Base-by-base conservation (phyloP, 1,140 invertebrate genomes). In the Drosophila ficusphila region DNA sequence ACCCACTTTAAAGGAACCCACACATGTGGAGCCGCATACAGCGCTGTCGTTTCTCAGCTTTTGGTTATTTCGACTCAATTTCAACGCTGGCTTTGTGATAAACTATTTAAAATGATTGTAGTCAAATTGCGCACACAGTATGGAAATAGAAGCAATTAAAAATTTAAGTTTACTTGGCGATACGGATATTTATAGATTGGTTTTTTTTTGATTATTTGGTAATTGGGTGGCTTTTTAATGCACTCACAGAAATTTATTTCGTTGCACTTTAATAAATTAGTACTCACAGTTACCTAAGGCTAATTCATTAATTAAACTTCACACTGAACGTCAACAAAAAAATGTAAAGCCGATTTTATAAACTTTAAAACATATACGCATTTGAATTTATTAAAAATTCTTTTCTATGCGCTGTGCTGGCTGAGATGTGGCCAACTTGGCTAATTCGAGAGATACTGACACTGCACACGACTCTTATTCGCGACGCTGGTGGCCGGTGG, bases 1-100 rank as follows among this genome's bases (percentile, higher is more conserved):
- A 86, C 81, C 81, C 81, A 88, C 72, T 86, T 85, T 86, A 86
- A 58, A 81, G 60, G 53, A 88, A 68, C 57, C 81, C 76, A 88
- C 76, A 58, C 81, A 86, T 86, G 81, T 74, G 81, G 62, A 73
- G 57, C 57, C 72, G 79, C 71, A 48, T 60, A 86, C 38, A 71
- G 68, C 52, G 73, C 68, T 78, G 79, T 47, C 71, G 65, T 79
- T 60, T 68, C 60, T 51, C 42, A 27, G 29, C 52, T 69, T 61
- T 29, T 48, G 53, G 49, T 54, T 44, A 48, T 47, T 46, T 36
- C 14, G 29, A 29, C 23, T 58, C 34, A 54, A 41, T 16, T 47
- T 8, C 49, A 57, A 52, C 38, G 44, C 19, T 23, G 14, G 19
- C 27, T 25, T 1, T 23, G 54, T 16, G 56, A 39, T 14, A 23